These are phyloP conservation scores for Cyclophora albipunctata DNA, from an alignment of 2,888 invertebrate species.

Conservation along the genomic window DNA sequence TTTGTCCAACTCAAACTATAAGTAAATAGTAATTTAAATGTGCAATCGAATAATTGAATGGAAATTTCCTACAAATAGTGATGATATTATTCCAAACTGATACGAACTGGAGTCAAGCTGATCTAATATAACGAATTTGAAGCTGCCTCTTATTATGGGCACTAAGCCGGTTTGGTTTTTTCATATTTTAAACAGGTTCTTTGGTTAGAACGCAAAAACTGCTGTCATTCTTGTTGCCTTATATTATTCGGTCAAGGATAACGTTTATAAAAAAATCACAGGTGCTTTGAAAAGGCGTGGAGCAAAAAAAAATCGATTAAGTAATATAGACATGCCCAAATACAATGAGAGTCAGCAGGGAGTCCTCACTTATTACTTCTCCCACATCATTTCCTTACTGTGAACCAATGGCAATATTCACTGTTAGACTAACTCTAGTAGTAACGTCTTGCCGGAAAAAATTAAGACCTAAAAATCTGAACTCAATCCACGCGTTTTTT, in stretches of 20 bases:
- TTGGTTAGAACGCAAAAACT: conserved; percentile 4
- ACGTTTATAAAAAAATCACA: conserved; percentile 21
- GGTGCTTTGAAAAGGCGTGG: conserved; percentile 4
- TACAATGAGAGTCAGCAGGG: no score
- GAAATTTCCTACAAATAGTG: conserved; percentile 1
- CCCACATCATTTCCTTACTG: no score
- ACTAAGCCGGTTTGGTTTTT: neutral
- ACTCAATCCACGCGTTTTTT: no score
- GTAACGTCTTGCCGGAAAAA: no score
- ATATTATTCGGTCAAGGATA: conserved; percentile 43
- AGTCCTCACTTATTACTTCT: no score
- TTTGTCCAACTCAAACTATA: no score
- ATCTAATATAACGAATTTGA: neutral
- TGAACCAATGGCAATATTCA: no score
- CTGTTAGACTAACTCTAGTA: no score
- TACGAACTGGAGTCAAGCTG: conserved; percentile 1
- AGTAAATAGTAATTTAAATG: neutral
- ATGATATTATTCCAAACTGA: neutral
- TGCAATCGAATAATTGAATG: neutral
- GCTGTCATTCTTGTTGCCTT: conserved; percentile 5
- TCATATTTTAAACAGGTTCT: neutral
- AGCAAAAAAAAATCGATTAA: no score
- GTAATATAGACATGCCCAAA: no score
- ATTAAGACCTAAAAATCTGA: no score
- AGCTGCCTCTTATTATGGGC: neutral